These are phyloP conservation scores for Chrysolina haemoptera DNA, from an alignment of 2,888 invertebrate species.

Conservation along the genomic window DNA sequence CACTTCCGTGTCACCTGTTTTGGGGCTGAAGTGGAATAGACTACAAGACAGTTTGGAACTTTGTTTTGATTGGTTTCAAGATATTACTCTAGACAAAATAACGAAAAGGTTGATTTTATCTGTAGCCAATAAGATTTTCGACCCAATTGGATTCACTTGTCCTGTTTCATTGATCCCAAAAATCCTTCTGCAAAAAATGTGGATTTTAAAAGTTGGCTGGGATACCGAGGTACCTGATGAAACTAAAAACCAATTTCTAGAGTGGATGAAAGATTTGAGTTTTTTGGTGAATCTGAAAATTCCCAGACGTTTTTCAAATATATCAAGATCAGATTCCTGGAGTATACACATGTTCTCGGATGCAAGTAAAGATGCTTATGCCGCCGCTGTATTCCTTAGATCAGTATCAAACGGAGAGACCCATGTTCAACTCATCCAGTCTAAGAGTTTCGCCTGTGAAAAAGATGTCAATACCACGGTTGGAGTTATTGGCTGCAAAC, in stretches of 20 bases:
- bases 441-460: constrained; percentile 16
- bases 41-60: not conserved
- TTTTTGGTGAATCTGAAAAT: constrained; percentile 15
- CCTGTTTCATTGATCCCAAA: constrained; percentile 43
- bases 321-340: constrained; percentile 26
- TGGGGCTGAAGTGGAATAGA: constrained; percentile 6
- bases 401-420: not conserved
- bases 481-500: constrained; percentile 38
- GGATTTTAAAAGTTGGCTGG: constrained; percentile 39
- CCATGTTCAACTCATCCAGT: constrained; percentile 1
- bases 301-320: not conserved
- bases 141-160: constrained; percentile 42
- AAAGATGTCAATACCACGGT: constrained; percentile 39
- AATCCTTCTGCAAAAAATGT: constrained; percentile 38
- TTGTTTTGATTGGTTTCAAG: constrained; percentile 14
- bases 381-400: not conserved
- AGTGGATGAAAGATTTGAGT: constrained; percentile 31
- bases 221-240: constrained; percentile 28
- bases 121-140: constrained; percentile 35
- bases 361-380: not conserved
- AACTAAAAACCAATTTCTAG: constrained; percentile 17
- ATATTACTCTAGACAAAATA: not conserved
- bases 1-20: constrained; percentile 9
- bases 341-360: not conserved
- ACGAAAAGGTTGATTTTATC: constrained; percentile 34